Evolutionary conservation across 2,888 invertebrate genomes (phyloP), one percentile per base, ranked within the genome.

Genomic region (Drosophila dives): DNA sequence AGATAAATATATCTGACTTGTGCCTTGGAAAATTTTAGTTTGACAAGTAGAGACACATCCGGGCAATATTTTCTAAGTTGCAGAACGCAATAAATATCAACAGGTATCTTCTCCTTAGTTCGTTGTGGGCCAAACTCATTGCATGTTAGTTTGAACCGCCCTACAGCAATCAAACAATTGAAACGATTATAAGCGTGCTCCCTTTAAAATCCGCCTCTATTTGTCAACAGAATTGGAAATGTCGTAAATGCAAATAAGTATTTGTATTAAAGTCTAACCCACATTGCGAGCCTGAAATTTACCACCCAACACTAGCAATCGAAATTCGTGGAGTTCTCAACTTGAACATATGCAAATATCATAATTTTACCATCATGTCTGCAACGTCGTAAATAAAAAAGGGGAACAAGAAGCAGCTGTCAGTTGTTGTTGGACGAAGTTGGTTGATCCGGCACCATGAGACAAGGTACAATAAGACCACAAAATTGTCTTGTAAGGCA

Each of bases 291-390:
- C 40, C 11, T 12, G 15, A 58, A 59, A 33, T 45, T 40, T 32
- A 29, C 32, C 51, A 34, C 38, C 23, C n/a, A 49, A 23, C 20
- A 34, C 12, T 4, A 20, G 11, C 15, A 48, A 45, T 48, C 23
- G 38, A 61, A 42, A 50, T 61, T 78, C 11, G 36, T 58, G 59
- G 45, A 64, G 69, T 51, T 78, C 68, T 71, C 78, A 77, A 81
- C 85, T 82, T 85, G 80, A 87, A 66, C 74, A 75, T 88, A 88
- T 83, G 82, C 82, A 86, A 88, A 88, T 86, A 86, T 83, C 78
- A 86, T 86, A 84, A 86, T 88, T 86, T 75, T 66, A 54, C 68
- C 70, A 72, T 73, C 84, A 65, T 80, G 77, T 77, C 75, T 81
- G 72, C 80, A 80, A 69, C 71, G 73, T 75, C 64, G 59, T 78